These are phyloP conservation scores for Catocala fraxini DNA, from an alignment of 2,888 invertebrate genomes.

Conservation along the genomic window DNA sequence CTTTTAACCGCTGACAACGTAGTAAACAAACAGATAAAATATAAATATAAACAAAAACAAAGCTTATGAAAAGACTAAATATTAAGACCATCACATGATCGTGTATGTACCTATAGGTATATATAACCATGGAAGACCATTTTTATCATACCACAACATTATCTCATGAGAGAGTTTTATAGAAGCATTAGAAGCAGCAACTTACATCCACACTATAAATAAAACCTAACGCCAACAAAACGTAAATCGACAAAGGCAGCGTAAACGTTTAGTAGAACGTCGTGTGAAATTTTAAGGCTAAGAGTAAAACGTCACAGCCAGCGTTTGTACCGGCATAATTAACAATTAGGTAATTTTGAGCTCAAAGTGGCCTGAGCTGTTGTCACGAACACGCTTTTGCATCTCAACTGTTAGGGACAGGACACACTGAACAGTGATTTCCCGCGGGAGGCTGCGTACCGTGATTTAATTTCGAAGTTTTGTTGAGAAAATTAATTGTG, in stretches of 20 bases:
- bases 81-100: no score
- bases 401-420: constrained; percentile 5
- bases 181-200: no score
- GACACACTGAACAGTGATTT: constrained; percentile 2
- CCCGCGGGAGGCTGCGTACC: background rate
- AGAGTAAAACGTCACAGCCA: constrained; percentile 26
- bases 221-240: constrained; percentile 4
- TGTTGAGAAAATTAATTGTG: constrained; percentile 3
- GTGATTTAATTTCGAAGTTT: constrained; percentile 4
- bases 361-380: constrained; percentile 53
- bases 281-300: constrained; percentile 37
- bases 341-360: constrained; percentile 62
- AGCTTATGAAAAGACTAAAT: no score
- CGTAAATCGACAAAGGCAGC: constrained; percentile 22
- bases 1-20: no score
- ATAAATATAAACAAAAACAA: no score
- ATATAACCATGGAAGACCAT: no score
- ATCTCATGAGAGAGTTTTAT: no score
- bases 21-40: no score
- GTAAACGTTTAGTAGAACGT: constrained; percentile 31
- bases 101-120: no score
- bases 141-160: no score
- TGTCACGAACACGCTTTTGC: constrained; percentile 53
- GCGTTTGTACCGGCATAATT: constrained; percentile 56
- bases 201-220: no score